Base-by-base conservation (phyloP, 2,888 invertebrate genomes). In the Microdon myrmicae region DNA sequence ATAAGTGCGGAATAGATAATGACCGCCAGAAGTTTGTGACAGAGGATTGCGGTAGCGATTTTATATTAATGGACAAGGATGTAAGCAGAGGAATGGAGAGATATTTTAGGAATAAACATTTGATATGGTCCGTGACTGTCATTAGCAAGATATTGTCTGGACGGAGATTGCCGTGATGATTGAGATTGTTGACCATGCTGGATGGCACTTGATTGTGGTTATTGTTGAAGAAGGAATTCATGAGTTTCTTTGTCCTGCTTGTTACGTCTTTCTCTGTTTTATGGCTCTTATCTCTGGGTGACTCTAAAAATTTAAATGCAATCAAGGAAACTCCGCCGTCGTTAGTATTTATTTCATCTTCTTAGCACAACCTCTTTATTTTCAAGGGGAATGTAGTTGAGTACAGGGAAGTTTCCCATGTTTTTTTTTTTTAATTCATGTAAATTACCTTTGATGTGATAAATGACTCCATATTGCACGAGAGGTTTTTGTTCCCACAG, bases 131-230 rank as follows among this genome's bases (percentile, higher is more conserved):
- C 51, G 56, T 51, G 64, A 51, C 51, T 58, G 53, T 51, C 64
- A 64, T 64, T 64, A 64, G 64, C 51, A 64, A 49, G 64, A 58
- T 64, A 64, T 64, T 64, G 64, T 64, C 51, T 58, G 35, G 49
- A 58, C 58, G 45, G 20, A 51, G 58, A 64, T 58, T 58, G 45
- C 10, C 45, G 25, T 51, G 31, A 44, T 23, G 34, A 31, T 9
- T 35, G 29, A 26, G 9, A 43, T 32, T 29, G 37, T 23, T 41
- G 41, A 39, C 38, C 37, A 45, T 29, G 56, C 39, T 51, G 56
- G 49, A 51, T 45, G 38, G 41, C 32, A 35, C 53, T 47, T 64
- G 64, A 58, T 64, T 64, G 64, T 45, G 64, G 51, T 64, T 58
- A 58, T 64, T 64, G 64, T 58, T 58, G 43, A 44, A 61, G 48